Evolutionary conservation across 2,113 vertebrate species (phyloP), one percentile per base, ranked within the genome.

Genomic region (Sprattus sprattus): DNA sequence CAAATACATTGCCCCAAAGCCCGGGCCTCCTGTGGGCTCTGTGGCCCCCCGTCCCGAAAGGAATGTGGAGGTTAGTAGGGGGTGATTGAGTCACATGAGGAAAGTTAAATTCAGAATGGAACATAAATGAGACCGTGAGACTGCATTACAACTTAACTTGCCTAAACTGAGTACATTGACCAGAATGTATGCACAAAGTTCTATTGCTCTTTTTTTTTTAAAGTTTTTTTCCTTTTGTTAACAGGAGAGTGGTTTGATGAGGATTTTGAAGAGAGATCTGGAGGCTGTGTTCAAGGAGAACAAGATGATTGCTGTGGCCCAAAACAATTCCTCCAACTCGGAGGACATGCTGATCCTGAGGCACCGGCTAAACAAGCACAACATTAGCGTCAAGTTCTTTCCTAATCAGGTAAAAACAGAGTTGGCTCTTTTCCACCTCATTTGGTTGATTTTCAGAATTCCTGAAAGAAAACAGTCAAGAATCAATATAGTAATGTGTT

Each of bases 221-320:
- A 71, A 28, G 10, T 16, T 78, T 2, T 15, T 32, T 78, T 39
- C 28, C 28, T 78, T 82, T 18, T 54, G 83, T 22, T 13, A 28
- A 0, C 88, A 99, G 97, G 96, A 97, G 1, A 89, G 87, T 15
- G 88, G 91, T 0, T 89, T 96, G 0, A 11, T 1, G 6, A 89
- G 85, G 45, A 50, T 98, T 11, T 49, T 96, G 46, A 95, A 87
- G 86, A 94, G 64, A 45, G 92, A 96, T 82, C 45, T 96, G 84
- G 85, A 94, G 52, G 88, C 88, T 0, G 22, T 92, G 10, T 97
- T 99, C 87, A 92, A 82, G 16, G 89, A 95, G 10, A 94, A 83
- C 85, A 96, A 96, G 81, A 96, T 99, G 97, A 86, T 99, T 0
- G 96, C 94, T 0, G 93, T 98, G 28, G 96, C 96, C 64, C 97